These are phyloP conservation scores for Calliopsis andreniformis DNA, from an alignment of 1,140 invertebrate genomes.

Conservation along the genomic window DNA sequence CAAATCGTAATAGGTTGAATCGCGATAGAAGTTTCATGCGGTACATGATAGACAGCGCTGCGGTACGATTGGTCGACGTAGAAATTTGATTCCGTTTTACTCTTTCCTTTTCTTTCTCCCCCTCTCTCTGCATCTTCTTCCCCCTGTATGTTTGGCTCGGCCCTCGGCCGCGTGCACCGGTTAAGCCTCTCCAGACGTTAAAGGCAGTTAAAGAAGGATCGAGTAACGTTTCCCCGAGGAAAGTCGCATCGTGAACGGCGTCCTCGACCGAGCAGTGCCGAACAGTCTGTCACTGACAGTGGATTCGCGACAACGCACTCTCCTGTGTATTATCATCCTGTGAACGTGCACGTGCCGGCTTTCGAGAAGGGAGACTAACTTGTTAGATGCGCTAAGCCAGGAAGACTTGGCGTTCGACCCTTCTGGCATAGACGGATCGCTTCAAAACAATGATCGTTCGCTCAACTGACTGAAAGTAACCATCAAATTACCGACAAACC, in stretches of 20 bases:
- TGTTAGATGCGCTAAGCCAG: background rate
- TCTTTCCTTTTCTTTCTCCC: conserved; percentile 22
- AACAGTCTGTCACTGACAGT: conserved; percentile 48
- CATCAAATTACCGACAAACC: conserved; percentile 8
- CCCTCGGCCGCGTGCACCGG: conserved; percentile 8
- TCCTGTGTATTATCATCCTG: background rate
- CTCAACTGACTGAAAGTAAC: conserved; percentile 7
- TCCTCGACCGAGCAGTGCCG: conserved; percentile 10
- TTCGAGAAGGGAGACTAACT: too few species aligned
- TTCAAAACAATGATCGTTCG: conserved; percentile 28
- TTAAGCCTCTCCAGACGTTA: background rate
- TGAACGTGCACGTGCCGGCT: conserved; percentile 12
- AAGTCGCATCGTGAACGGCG: conserved; percentile 37
- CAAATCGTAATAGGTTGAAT: too few species aligned
- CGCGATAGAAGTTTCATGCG: too few species aligned
- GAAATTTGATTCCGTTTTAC: conserved; percentile 52
- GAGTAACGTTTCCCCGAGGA: conserved; percentile 54
- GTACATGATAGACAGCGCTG: background rate
- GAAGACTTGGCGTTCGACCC: background rate
- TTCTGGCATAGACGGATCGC: conserved; percentile 32
- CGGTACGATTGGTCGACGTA: conserved; percentile 39
- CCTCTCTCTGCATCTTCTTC: conserved; percentile 5
- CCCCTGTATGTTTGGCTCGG: background rate
- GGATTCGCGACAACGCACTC: conserved; percentile 29
- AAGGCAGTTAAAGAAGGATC: conserved; percentile 17